Percentiles rank a stretch among this genome's conserved stretches.
Evolutionary conservation across 2,888 invertebrate species (phyloP).

Genomic region (Drosophila engyochracea): DNA sequence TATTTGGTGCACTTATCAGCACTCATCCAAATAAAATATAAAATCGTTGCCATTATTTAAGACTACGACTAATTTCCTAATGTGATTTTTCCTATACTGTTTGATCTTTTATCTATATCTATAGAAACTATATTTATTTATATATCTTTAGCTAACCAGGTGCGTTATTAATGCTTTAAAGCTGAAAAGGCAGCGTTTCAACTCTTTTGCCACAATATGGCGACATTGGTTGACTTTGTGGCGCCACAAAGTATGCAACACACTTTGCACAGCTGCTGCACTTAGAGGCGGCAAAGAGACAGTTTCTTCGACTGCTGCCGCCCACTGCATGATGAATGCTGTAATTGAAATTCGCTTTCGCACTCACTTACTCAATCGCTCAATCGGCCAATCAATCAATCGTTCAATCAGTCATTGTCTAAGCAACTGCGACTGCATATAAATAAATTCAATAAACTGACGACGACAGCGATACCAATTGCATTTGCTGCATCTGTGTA

Average conservation of each 20-base stretch:
- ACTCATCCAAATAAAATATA: not conserved
- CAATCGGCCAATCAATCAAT: conserved; percentile 51
- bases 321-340: not conserved
- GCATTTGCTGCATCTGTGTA: conserved; percentile 44
- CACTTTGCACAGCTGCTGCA: not conserved
- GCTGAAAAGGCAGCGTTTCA: not conserved
- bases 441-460: conserved; percentile 77
- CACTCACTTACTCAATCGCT: conserved; percentile 43
- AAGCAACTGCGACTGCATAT: conserved; percentile 58
- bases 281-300: not conserved
- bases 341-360: conserved; percentile 39
- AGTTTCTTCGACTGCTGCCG: not conserved
- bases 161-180: not conserved
- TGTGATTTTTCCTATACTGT: not conserved
- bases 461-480: conserved; percentile 58
- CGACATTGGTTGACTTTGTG: not conserved
- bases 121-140: not conserved
- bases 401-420: conserved; percentile 69
- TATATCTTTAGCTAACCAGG: not conserved
- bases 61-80: not conserved
- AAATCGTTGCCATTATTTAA: not conserved
- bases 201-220: not conserved
- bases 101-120: not conserved
- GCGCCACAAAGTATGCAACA: conserved; percentile 7
- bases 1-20: not conserved